Evolutionary conservation across 2,888 invertebrate genomes (phyloP).

Genomic region (Colostygia pectinataria): DNA sequence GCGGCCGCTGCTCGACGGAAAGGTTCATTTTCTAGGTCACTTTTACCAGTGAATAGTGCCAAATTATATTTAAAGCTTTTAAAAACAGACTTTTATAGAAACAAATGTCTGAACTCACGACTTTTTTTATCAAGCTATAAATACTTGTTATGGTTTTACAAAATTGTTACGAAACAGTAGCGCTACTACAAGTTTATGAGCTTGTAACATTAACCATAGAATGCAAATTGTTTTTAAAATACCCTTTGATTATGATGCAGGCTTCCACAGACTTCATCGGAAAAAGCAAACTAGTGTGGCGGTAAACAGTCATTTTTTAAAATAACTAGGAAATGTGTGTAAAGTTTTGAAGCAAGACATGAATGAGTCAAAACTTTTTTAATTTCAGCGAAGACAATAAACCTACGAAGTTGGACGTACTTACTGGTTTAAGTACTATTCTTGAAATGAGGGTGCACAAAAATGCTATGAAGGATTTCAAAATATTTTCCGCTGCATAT

Average conservation of each 20-base stretch:
- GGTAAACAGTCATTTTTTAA: too few species aligned
- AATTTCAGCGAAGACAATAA: slow-evolving; percentile 67
- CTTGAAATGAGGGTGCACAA: slow-evolving; percentile 13
- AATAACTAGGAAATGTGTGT: slow-evolving; percentile 9
- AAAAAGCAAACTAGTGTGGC: too few species aligned
- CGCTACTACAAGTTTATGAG: too few species aligned
- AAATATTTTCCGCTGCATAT: slow-evolving; percentile 7
- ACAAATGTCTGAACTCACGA: too few species aligned
- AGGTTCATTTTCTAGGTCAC: background rate
- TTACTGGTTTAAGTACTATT: slow-evolving; percentile 9
- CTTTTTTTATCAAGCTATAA: too few species aligned
- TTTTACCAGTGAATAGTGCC: background rate
- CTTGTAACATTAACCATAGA: too few species aligned
- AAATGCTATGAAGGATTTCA: slow-evolving; percentile 6
- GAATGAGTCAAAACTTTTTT: slow-evolving; percentile 57
- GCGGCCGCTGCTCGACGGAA: background rate
- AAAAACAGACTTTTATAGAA: background rate
- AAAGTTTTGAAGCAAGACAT: slow-evolving; percentile 12
- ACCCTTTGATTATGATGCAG: too few species aligned
- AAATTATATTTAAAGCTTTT: background rate
- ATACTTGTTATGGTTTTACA: too few species aligned
- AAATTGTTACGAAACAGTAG: too few species aligned
- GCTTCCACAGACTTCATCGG: too few species aligned
- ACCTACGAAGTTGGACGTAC: slow-evolving; percentile 54
- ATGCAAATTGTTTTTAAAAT: too few species aligned